Evolutionary conservation across 2,888 invertebrate genomes (phyloP).

Genomic region (Blastobasis adustella): DNA sequence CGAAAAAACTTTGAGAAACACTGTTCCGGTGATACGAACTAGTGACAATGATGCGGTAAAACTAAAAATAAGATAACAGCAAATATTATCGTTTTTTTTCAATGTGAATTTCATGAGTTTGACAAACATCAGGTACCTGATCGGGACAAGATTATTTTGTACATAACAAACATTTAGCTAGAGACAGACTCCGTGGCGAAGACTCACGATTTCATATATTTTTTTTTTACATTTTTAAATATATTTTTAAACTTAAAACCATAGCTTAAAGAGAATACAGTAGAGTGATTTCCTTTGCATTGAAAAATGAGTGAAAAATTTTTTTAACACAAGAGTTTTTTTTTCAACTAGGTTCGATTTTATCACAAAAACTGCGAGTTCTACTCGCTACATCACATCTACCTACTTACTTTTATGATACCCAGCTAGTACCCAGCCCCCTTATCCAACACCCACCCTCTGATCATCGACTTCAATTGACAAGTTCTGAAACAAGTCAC

Average conservation of each 20-base stretch:
- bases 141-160: slow-evolving; percentile 42
- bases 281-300: background rate
- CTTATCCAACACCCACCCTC: too few relatives aligned
- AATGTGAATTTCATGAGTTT: slow-evolving; percentile 26
- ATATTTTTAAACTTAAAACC: slow-evolving; percentile 14
- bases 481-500: too few relatives aligned
- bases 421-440: too few relatives aligned
- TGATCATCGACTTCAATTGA: too few relatives aligned
- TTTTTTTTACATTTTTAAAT: slow-evolving; percentile 12
- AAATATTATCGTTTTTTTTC: background rate
- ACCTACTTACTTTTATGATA: background rate
- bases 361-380: slow-evolving; percentile 53
- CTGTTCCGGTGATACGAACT: slow-evolving; percentile 50
- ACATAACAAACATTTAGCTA: slow-evolving; percentile 6
- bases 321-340: too few relatives aligned
- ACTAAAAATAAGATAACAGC: too few relatives aligned
- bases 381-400: slow-evolving; percentile 28
- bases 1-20: slow-evolving; percentile 68
- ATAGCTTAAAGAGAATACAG: slow-evolving; percentile 10
- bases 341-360: too few relatives aligned
- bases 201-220: too few relatives aligned
- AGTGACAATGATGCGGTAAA: slow-evolving; percentile 17
- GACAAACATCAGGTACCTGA: slow-evolving; percentile 65
- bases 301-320: too few relatives aligned
- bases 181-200: too few relatives aligned